phyloP scores from a whole-genome alignment of 2,113 vertebrate genomes.

The Oryzias curvinotus region DNA sequence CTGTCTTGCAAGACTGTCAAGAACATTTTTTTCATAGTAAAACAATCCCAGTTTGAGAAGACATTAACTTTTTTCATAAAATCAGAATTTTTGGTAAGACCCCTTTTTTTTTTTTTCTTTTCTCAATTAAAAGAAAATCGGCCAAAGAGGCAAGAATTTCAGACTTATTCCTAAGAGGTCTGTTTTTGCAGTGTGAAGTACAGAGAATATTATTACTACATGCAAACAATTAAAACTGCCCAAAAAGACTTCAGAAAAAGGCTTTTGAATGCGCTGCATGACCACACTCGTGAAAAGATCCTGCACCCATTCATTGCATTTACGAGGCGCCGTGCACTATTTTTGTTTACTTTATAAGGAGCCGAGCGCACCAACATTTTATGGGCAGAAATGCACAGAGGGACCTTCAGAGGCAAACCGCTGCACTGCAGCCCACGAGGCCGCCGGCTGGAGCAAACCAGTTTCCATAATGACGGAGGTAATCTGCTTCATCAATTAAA shows the following conservation, averaged over 20 bases:
- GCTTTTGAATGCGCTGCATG: slow-evolving; percentile 21
- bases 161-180: too few species aligned
- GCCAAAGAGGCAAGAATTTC: too few species aligned
- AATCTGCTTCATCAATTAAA: slow-evolving; percentile 52
- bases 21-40: too few species aligned
- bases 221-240: neutral
- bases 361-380: slow-evolving; percentile 14
- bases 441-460: slow-evolving; percentile 26
- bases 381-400: slow-evolving; percentile 15
- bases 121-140: too few species aligned
- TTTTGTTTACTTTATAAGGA: slow-evolving; percentile 49
- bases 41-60: too few species aligned
- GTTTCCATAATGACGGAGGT: slow-evolving; percentile 37
- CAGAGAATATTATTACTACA: neutral
- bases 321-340: slow-evolving; percentile 47
- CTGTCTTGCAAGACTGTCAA: too few species aligned
- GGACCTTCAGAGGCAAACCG: slow-evolving; percentile 11
- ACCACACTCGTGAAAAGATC: slow-evolving; percentile 18
- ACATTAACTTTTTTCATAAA: too few species aligned
- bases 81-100: too few species aligned
- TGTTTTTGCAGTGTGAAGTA: too few species aligned
- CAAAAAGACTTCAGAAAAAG: slow-evolving; percentile 17
- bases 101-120: too few species aligned
- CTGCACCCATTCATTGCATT: slow-evolving; percentile 30
- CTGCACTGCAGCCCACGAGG: slow-evolving; percentile 13